phyloP scores from a whole-genome alignment of 2,888 invertebrate genomes.

The Congeria kusceri region DNA sequence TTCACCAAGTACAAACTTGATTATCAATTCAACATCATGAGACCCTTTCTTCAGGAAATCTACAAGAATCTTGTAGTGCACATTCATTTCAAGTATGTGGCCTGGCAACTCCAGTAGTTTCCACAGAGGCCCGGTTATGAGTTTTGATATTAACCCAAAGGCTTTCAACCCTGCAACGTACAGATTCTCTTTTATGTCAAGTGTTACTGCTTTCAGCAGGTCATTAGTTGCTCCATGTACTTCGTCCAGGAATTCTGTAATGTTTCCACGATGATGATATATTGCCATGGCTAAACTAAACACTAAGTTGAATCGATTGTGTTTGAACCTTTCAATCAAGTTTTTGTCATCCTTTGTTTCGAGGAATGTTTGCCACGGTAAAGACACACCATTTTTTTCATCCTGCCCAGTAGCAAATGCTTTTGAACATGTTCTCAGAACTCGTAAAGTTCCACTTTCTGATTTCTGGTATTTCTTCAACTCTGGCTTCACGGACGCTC shows the following conservation, averaged over 20 bases:
- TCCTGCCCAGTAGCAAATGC: slow-evolving; percentile 49
- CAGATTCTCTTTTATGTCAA: slow-evolving; percentile 37
- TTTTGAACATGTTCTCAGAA: slow-evolving; percentile 47
- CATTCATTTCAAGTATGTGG: slow-evolving; percentile 53
- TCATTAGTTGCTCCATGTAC: slow-evolving; percentile 37
- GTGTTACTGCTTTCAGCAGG: slow-evolving; percentile 45
- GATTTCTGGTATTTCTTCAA: slow-evolving; percentile 39
- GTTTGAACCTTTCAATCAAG: slow-evolving; percentile 13
- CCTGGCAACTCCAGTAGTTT: slow-evolving; percentile 43
- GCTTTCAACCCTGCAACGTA: slow-evolving; percentile 37
- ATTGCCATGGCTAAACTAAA: slow-evolving; percentile 14
- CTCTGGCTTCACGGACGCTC: slow-evolving; percentile 32
- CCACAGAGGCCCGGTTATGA: slow-evolving; percentile 43
- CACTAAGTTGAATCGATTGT: slow-evolving; percentile 25
- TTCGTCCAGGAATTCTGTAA: slow-evolving; percentile 26
- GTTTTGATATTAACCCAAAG: slow-evolving; percentile 43
- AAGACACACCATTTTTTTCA: slow-evolving; percentile 48
- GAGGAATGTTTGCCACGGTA: slow-evolving; percentile 39
- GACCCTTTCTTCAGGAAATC: slow-evolving; percentile 40
- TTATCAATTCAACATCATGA: slow-evolving; percentile 21
- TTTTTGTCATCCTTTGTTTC: slow-evolving; percentile 17
- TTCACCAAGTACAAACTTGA: slow-evolving; percentile 29
- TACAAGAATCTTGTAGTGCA: slow-evolving; percentile 32
- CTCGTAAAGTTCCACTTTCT: slow-evolving; percentile 50
- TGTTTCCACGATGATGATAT: slow-evolving; percentile 22